Evolutionary conservation across 2,113 vertebrate genomes (phyloP), one percentile per base, ranked within the genome.

Genomic region (Colossoma macropomum): DNA sequence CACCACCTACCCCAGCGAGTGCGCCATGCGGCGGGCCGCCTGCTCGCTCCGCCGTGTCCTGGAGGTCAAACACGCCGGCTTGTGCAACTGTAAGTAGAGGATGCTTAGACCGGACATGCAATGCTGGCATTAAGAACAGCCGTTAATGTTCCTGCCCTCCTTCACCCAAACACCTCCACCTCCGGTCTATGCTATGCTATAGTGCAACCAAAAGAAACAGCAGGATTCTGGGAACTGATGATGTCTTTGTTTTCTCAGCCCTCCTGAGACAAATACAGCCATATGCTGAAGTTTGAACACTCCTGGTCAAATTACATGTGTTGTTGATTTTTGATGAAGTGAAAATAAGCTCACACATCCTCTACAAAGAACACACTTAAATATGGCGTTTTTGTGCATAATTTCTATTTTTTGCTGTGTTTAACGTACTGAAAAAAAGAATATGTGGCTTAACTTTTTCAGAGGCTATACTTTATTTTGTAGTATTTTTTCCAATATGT

Each of bases 81-180:
- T 95, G 91, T 97, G 96, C 93, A 97, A 97, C 92, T 96, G 96
- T 97, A 96, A 97, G 96, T 96, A 93, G 87, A 89, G 25, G 56
- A 84, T 21, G 30, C 68, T 77, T 28, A 63, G 52, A 48, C 79
- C 38, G 32, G 72, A 62, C 30, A 76, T 9, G 10, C 41, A 45
- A 7, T 23, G 6, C 66, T 30, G 30, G 32, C 52, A 2, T 66
- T 91, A 92, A 88, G 90, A 88, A 23, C 59, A 72, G n/a, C 25
- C 15, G 6, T 30, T 50, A 21, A 32, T 23, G 30, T 23, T 1
- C 28, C 28, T 90, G 86, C 87, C 89, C 90, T 90, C 48, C 90
- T 88, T 91, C 88, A 91, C 87, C 87, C 87, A 91, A 88, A 28
- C 23, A 27, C 71, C 41, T 41, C 6, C 21, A 30, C 25, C 10